These are phyloP conservation scores for Chlorocebus sabaeus DNA, from an alignment of 2,113 vertebrate species.

Conservation along the genomic window DNA sequence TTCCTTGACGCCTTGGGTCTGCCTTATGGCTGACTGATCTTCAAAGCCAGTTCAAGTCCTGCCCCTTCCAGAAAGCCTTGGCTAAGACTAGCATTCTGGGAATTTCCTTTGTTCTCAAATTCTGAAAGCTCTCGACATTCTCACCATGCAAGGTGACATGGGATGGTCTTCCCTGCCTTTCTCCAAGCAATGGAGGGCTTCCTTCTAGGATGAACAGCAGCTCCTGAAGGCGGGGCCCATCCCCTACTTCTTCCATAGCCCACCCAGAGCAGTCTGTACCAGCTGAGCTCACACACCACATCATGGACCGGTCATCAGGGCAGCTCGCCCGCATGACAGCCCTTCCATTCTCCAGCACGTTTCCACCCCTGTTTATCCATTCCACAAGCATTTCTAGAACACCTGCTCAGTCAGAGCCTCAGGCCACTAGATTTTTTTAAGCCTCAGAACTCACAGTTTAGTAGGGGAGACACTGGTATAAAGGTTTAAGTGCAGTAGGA, in stretches of 20 bases:
- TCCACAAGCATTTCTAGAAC: background rate
- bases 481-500: background rate
- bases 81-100: background rate
- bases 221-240: background rate
- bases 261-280: accelerated
- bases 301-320: background rate
- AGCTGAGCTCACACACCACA: background rate
- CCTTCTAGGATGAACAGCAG: background rate
- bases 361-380: background rate
- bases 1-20: background rate
- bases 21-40: background rate
- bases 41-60: background rate
- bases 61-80: background rate
- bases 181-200: background rate
- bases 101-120: background rate
- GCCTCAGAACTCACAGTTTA: background rate
- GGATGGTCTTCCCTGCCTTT: background rate
- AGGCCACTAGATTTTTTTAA: background rate
- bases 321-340: background rate
- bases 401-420: background rate
- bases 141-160: accelerated
- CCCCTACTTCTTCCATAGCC: background rate
- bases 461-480: background rate
- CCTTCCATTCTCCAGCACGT: background rate
- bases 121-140: background rate